These are phyloP conservation scores for Labeo rohita DNA, from an alignment of 2,113 vertebrate genomes.

Conservation along the genomic window DNA sequence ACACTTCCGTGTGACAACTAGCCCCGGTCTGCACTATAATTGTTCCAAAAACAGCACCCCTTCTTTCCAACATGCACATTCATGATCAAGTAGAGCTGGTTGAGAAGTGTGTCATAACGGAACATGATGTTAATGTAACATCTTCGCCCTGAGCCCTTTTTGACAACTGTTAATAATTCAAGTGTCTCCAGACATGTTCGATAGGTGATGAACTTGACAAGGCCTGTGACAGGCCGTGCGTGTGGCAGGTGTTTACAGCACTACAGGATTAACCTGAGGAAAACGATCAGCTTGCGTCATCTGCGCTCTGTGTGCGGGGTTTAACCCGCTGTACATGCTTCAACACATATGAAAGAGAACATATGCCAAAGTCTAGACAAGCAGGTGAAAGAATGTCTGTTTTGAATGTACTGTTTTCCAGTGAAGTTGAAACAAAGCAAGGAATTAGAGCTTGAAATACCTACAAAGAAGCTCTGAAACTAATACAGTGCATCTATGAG, in stretches of 20 bases:
- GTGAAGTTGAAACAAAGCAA: neutral
- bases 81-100: neutral
- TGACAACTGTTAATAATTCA: neutral
- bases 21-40: neutral
- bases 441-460: neutral
- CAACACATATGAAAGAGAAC: neutral
- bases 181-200: constrained; percentile 5
- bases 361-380: neutral
- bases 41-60: neutral
- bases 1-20: too few relatives aligned
- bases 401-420: neutral
- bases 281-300: neutral
- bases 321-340: neutral
- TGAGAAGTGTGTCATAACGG: neutral
- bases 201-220: neutral
- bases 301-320: neutral
- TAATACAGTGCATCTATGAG: neutral
- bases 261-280: constrained; percentile 7
- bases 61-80: neutral
- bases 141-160: neutral
- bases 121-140: neutral
- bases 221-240: neutral
- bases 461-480: neutral
- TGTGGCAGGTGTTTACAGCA: constrained; percentile 14
- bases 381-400: neutral